Evolutionary conservation across 1,140 invertebrate genomes (phyloP).

Genomic region (Drosophila arizonae): DNA sequence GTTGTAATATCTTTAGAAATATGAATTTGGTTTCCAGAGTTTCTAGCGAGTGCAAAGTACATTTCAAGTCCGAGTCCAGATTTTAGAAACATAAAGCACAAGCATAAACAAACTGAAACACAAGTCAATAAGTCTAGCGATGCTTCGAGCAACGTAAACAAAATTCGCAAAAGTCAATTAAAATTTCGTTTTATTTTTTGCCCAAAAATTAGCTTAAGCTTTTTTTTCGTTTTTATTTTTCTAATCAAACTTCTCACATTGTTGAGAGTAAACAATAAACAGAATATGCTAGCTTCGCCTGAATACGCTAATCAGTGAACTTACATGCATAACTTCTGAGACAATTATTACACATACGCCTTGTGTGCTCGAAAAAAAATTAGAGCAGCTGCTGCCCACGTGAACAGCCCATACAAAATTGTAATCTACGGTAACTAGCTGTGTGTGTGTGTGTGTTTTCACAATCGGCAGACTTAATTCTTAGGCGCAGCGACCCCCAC

Average conservation of each 20-base stretch:
- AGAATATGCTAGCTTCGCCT: neutral
- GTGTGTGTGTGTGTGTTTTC: neutral
- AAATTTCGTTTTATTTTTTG: neutral
- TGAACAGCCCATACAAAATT: slow-evolving; percentile 17
- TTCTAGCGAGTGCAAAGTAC: no score
- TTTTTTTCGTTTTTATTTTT: neutral
- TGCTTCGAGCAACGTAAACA: slow-evolving; percentile 1
- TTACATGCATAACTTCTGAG: neutral
- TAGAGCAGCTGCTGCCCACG: slow-evolving; percentile 24
- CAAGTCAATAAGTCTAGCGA: neutral
- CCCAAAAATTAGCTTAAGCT: neutral
- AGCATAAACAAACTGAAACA: neutral
- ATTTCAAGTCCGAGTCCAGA: neutral
- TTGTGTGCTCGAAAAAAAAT: neutral
- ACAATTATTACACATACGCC: slow-evolving; percentile 20
- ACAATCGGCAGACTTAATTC: slow-evolving; percentile 21
- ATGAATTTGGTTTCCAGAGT: no score
- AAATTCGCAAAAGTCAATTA: neutral
- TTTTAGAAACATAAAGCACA: neutral
- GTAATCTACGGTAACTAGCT: neutral
- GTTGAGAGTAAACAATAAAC: slow-evolving; percentile 1
- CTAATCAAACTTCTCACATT: slow-evolving; percentile 2
- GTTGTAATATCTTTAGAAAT: no score
- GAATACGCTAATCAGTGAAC: slow-evolving; percentile 24
- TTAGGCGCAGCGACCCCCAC: slow-evolving; percentile 25